Evolutionary conservation across 2,888 invertebrate genomes (phyloP).

Genomic region (Automeris io): DNA sequence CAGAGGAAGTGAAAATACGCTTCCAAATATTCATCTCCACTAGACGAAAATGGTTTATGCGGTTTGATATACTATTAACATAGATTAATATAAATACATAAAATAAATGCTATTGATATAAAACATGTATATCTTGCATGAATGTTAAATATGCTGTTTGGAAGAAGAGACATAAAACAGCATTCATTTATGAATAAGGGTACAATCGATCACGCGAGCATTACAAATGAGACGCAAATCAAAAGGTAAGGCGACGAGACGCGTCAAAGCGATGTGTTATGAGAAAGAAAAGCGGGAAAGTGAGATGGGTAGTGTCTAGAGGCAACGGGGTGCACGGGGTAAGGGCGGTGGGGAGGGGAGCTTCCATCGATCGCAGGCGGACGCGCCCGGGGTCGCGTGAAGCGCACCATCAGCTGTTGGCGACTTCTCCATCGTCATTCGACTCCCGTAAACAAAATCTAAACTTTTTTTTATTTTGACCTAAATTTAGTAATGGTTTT

Average conservation of each 20-base stretch:
- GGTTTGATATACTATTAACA: no score
- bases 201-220: constrained; percentile 39
- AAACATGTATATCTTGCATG: no score
- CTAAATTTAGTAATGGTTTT: no score
- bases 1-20: no score
- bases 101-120: no score
- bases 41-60: no score
- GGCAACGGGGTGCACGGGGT: constrained; percentile 38
- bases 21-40: no score
- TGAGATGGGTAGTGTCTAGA: constrained; percentile 51
- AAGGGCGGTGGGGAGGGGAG: constrained; percentile 58
- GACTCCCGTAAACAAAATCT: no score
- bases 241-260: constrained; percentile 31
- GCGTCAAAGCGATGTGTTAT: constrained; percentile 24
- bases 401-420: constrained; percentile 61
- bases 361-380: constrained; percentile 64
- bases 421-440: constrained; percentile 27
- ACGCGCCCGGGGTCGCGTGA: constrained; percentile 42
- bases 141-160: no score
- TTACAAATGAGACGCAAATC: constrained; percentile 33
- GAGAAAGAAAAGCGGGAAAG: constrained; percentile 69
- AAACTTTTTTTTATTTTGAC: no score
- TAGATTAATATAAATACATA: no score
- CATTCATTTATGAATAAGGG: constrained; percentile 24
- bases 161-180: no score